Percentiles rank a stretch among this genome's conserved stretches.
Conservation (phyloP, 2,797 vertebrate species). For the Ceyx erithaca region DNA sequence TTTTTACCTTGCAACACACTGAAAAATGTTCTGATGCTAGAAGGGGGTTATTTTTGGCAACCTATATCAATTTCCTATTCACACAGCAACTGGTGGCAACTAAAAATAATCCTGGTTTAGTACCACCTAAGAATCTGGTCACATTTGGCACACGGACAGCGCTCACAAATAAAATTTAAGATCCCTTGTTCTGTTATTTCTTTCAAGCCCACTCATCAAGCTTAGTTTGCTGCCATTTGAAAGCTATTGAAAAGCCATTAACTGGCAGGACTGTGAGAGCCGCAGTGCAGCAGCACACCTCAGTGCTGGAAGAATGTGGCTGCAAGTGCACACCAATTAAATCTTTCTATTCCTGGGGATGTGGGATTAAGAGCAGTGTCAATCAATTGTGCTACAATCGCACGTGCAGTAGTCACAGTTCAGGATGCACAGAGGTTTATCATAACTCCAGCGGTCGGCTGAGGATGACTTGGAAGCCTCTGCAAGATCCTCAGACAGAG, state of each 20-base stretch:
- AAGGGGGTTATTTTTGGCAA: conserved; percentile 73
- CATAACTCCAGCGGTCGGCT: conserved; percentile 76
- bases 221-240: conserved; percentile 76
- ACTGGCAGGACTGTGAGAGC: conserved; percentile 73
- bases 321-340: conserved; percentile 81
- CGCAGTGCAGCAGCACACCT: conserved; percentile 85
- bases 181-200: conserved; percentile 33
- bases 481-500: conserved; percentile 68
- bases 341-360: conserved; percentile 52
- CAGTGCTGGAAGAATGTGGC: conserved; percentile 79
- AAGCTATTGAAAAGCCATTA: conserved; percentile 79
- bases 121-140: conserved; percentile 59
- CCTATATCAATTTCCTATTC: conserved; percentile 66
- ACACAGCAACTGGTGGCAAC: conserved; percentile 79
- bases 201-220: conserved; percentile 69
- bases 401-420: conserved; percentile 86
- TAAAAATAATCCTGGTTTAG: conserved; percentile 73
- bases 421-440: conserved; percentile 65
- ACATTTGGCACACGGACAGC: not conserved
- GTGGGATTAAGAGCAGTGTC: conserved; percentile 81
- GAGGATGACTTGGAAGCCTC: conserved; percentile 72
- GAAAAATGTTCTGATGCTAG: conserved; percentile 46
- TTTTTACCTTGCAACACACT: conserved; percentile 43
- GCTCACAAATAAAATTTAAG: conserved; percentile 40
- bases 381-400: conserved; percentile 84